Evolutionary conservation across 2,797 vertebrate genomes (phyloP).

Genomic region (Parauchenoglanis punctatus): DNA sequence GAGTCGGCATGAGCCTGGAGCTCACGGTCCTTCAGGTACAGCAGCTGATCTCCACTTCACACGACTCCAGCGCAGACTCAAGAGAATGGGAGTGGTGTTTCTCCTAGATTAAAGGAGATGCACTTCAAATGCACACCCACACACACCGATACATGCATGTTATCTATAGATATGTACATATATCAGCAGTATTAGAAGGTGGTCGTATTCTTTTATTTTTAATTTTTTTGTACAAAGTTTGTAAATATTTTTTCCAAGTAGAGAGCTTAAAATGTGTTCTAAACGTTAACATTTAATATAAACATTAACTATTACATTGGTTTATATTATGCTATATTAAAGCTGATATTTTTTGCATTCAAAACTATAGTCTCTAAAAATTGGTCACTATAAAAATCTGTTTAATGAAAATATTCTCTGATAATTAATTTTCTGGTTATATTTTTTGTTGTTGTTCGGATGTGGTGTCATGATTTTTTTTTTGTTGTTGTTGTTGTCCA

Average conservation of each 20-base stretch:
- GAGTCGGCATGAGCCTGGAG: conserved; percentile 74
- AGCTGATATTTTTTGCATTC: neutral
- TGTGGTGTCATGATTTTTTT: neutral
- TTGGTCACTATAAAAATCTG: neutral
- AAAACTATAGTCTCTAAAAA: neutral
- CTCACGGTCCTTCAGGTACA: conserved; percentile 89
- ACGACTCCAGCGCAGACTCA: conserved; percentile 66
- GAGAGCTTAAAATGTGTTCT: neutral
- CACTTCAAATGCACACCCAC: conserved; percentile 7
- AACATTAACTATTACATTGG: neutral
- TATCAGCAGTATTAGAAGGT: conserved; percentile 9
- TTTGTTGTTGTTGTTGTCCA: conserved; percentile 8
- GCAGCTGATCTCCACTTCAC: conserved; percentile 51
- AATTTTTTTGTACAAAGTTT: neutral
- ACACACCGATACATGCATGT: neutral
- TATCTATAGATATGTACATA: conserved; percentile 15
- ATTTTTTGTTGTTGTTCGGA: conserved; percentile 22
- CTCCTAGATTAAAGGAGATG: conserved; percentile 53
- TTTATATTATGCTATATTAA: neutral
- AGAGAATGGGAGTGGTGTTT: conserved; percentile 72
- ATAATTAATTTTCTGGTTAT: neutral
- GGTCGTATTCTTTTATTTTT: neutral
- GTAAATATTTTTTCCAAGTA: neutral
- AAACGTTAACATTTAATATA: neutral
- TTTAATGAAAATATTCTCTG: neutral